These are phyloP conservation scores for Lineus longissimus DNA, from an alignment of 1,140 invertebrate genomes.

Conservation along the genomic window DNA sequence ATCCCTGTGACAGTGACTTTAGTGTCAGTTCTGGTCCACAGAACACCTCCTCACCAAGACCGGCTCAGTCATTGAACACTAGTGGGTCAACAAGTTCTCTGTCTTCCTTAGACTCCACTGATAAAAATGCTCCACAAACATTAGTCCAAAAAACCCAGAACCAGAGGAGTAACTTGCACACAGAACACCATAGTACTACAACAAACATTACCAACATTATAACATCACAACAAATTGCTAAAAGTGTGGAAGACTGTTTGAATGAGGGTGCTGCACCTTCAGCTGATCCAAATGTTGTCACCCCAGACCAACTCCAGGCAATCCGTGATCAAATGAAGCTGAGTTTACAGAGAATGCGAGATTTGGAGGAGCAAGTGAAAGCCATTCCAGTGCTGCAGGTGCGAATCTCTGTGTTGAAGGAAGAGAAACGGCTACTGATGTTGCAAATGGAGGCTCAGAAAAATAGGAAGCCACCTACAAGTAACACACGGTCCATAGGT, in stretches of 20 bases:
- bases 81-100: conserved; percentile 41
- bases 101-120: conserved; percentile 37
- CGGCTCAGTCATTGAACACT: not conserved
- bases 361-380: conserved; percentile 81
- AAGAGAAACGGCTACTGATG: conserved; percentile 68
- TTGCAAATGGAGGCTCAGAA: conserved; percentile 57
- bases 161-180: conserved; percentile 11
- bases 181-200: not conserved
- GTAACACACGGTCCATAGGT: conserved; percentile 29
- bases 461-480: too few relatives aligned
- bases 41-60: not conserved
- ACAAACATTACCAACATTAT: conserved; percentile 3
- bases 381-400: conserved; percentile 77
- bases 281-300: not conserved
- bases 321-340: conserved; percentile 68
- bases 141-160: conserved; percentile 7
- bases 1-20: conserved; percentile 25
- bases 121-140: conserved; percentile 26
- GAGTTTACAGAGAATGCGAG: conserved; percentile 71
- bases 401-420: conserved; percentile 65
- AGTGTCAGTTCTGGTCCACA: not conserved
- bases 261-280: not conserved
- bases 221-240: conserved; percentile 17
- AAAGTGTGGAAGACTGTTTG: not conserved
- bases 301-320: conserved; percentile 25